A percentile compares a stretch with the other conserved stretches of the same genome.
Conservation (phyloP, 2,113 vertebrate species). For the Thunnus thynnus region DNA sequence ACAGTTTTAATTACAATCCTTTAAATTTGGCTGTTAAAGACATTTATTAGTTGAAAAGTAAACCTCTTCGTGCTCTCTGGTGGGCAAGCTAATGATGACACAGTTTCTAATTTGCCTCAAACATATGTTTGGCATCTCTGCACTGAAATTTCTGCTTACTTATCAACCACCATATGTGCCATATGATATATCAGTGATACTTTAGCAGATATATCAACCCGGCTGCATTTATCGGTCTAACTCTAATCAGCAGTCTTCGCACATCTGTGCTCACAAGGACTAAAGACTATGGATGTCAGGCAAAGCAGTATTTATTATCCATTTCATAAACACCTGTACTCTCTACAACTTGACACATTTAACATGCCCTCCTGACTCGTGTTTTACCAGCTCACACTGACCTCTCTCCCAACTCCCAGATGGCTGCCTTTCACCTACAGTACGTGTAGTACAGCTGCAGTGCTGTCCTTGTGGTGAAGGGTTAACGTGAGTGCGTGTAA, state of each 20-base stretch:
- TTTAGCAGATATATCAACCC: neutral
- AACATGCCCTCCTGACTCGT: conserved; percentile 3
- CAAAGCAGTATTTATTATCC: conserved; percentile 37
- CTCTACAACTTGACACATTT: conserved; percentile 17
- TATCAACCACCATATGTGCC: neutral
- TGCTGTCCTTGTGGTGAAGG: conserved; percentile 24
- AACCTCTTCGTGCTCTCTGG: neutral
- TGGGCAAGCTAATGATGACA: no score
- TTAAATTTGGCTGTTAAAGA: neutral
- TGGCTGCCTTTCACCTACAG: conserved; percentile 42
- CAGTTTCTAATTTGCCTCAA: neutral
- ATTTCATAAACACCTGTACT: conserved; percentile 33
- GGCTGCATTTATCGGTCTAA: conserved; percentile 5
- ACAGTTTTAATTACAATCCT: neutral
- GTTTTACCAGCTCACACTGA: conserved; percentile 50
- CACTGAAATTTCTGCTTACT: neutral
- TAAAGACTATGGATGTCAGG: conserved; percentile 18
- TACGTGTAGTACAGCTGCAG: conserved; percentile 19
- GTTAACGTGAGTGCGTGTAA: conserved; percentile 49
- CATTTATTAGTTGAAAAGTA: neutral
- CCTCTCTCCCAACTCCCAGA: conserved; percentile 49
- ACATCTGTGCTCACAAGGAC: neutral
- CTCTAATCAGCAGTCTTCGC: conserved; percentile 10
- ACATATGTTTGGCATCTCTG: neutral
- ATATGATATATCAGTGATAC: no score